Percentiles rank a stretch among this genome's conserved stretches.
These are phyloP conservation scores for Eolophus roseicapilla DNA, from an alignment of 2,113 vertebrate genomes.

Conservation along the genomic window DNA sequence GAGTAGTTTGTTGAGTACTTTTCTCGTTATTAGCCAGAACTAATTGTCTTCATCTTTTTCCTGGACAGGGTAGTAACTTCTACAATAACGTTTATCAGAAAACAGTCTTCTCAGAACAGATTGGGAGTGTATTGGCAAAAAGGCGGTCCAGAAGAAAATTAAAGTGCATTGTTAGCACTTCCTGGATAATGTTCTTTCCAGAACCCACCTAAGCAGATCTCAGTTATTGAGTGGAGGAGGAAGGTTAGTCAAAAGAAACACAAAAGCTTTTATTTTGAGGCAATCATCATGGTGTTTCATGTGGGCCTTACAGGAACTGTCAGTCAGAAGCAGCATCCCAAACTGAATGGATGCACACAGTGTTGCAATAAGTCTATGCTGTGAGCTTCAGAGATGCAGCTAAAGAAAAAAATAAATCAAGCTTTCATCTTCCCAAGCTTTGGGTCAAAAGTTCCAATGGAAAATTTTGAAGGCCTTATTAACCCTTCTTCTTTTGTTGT, in stretches of 20 bases:
- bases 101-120: background rate
- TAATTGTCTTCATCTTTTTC: background rate
- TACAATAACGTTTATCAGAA: background rate
- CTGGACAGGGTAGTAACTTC: background rate
- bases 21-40: background rate
- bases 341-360: background rate
- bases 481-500: background rate
- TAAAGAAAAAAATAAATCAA: background rate
- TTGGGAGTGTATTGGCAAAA: background rate
- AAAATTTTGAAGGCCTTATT: background rate
- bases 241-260: background rate
- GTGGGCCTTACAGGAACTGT: background rate
- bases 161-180: slow-evolving; percentile 19
- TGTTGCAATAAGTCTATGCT: background rate
- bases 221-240: slow-evolving; percentile 4
- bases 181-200: slow-evolving; percentile 24
- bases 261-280: background rate
- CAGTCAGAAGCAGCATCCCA: background rate
- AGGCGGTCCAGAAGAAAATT: slow-evolving; percentile 2
- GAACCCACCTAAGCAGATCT: background rate
- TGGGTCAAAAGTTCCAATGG: background rate
- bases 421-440: background rate
- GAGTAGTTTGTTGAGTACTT: background rate
- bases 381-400: background rate
- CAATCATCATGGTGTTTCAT: background rate